A percentile compares a stretch with the other conserved stretches of the same genome.
These are phyloP conservation scores for Poeciliopsis retropinna DNA, from an alignment of 2,113 vertebrate species.

Conservation along the genomic window DNA sequence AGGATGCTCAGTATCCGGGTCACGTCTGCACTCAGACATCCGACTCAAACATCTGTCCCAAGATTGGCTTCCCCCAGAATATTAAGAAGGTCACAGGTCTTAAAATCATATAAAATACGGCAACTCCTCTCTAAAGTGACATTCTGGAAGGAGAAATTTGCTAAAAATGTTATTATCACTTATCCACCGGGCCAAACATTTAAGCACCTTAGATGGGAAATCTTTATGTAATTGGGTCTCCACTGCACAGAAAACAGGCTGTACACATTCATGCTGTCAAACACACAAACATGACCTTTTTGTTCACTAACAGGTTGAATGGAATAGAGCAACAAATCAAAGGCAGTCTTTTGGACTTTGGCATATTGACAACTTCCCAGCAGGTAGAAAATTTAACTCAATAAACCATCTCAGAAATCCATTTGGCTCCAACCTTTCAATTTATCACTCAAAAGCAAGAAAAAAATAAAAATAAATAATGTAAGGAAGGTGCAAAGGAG, in stretches of 20 bases:
- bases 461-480: slow-evolving; percentile 1
- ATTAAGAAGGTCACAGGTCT: neutral
- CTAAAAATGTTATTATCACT: neutral
- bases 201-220: neutral
- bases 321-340: slow-evolving; percentile 54
- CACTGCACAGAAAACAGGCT: neutral
- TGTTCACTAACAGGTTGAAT: slow-evolving; percentile 37
- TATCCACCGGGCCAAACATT: neutral
- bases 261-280: neutral
- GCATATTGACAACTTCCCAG: slow-evolving; percentile 65
- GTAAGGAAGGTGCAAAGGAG: slow-evolving; percentile 20
- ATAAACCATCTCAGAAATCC: slow-evolving; percentile 64
- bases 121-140: neutral
- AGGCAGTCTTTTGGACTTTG: slow-evolving; percentile 48
- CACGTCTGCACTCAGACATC: neutral
- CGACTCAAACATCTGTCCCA: slow-evolving; percentile 24
- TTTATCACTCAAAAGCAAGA: slow-evolving; percentile 42
- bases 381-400: slow-evolving; percentile 57
- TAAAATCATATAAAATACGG: neutral
- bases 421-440: slow-evolving; percentile 59
- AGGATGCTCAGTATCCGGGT: slow-evolving; percentile 28
- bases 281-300: slow-evolving; percentile 44
- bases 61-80: slow-evolving; percentile 19
- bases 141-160: neutral
- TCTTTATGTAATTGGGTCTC: neutral